Evolutionary conservation across 2,888 invertebrate genomes (phyloP), one percentile per base, ranked within the genome.

Genomic region (Bedellia somnulentella): DNA sequence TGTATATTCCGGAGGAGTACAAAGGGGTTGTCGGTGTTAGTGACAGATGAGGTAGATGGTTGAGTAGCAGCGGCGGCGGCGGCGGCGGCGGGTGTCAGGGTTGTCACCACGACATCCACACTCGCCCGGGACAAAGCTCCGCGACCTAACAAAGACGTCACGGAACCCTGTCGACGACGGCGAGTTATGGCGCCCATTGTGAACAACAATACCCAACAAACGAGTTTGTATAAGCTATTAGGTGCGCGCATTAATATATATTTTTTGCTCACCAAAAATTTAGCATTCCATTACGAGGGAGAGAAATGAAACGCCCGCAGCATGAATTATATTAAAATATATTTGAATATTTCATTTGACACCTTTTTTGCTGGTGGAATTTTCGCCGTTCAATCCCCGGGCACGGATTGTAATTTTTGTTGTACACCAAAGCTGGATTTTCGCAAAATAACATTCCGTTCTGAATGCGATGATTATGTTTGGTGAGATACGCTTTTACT

Each of bases 261-360:
- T 75, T 75, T 75, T 75, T 73, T 75, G 75, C 70, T 67, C 66
- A 60, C 68, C 63, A 68, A 73, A 73, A 73, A 75, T 75, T 75
- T 71, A 66, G 75, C 75, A 73, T 75, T 75, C 75, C 75, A 73
- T 75, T 75, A 75, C 71, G 63, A 62, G 75, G 75, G 73, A 71
- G 71, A 70, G 75, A 73, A 73, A 75, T 75, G 73, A 71, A 75
- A 75, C 70, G 71, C 73, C 70, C 70, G 75, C 73, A 67, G 73
- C 71, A 73, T 75, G 75, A 75, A 75, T 75, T 75, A 75, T 75
- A 75, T 75, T 75, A 75, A 73, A 75, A 75, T 75, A 75, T 73
- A 75, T 75, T 75, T 75, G 75, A 75, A 75, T 75, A 75, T 75
- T 75, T 75, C 75, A 75, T 75, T 75, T 75, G 75, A 75, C 75